These are phyloP conservation scores for Lithophane socia DNA, from an alignment of 2,888 invertebrate genomes.

Conservation along the genomic window DNA sequence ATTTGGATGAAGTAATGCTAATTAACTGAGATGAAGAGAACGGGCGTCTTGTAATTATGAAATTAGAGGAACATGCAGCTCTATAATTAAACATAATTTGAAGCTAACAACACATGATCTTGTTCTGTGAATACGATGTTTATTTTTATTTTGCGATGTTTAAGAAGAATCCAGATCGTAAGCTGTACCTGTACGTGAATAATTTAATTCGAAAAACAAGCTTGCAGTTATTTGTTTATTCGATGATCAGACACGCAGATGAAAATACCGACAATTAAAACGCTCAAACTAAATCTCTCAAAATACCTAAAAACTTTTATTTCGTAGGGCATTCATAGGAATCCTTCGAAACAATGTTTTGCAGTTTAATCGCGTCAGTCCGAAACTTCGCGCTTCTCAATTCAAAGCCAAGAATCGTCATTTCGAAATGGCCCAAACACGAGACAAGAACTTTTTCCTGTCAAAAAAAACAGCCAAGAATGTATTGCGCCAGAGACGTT, in stretches of 20 bases:
- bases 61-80: constrained; percentile 31
- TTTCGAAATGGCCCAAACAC: constrained; percentile 28
- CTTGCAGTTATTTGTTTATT: not conserved
- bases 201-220: constrained; percentile 1
- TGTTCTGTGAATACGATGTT: constrained; percentile 5
- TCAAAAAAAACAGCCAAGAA: constrained; percentile 24
- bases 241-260: not conserved
- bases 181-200: too few relatives aligned
- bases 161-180: not conserved
- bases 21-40: constrained; percentile 45
- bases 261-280: not conserved
- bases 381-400: constrained; percentile 7
- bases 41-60: constrained; percentile 37
- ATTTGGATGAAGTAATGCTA: constrained; percentile 37
- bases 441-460: constrained; percentile 23
- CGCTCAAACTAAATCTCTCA: not conserved
- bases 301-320: not conserved
- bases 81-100: constrained; percentile 33
- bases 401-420: constrained; percentile 15
- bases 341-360: constrained; percentile 11
- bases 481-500: constrained; percentile 53
- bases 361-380: not conserved
- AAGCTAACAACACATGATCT: constrained; percentile 10
- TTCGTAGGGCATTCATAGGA: constrained; percentile 24
- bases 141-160: constrained; percentile 1